These are phyloP conservation scores for Mesaphorura yosii DNA, from an alignment of 1,140 invertebrate genomes.

Conservation along the genomic window DNA sequence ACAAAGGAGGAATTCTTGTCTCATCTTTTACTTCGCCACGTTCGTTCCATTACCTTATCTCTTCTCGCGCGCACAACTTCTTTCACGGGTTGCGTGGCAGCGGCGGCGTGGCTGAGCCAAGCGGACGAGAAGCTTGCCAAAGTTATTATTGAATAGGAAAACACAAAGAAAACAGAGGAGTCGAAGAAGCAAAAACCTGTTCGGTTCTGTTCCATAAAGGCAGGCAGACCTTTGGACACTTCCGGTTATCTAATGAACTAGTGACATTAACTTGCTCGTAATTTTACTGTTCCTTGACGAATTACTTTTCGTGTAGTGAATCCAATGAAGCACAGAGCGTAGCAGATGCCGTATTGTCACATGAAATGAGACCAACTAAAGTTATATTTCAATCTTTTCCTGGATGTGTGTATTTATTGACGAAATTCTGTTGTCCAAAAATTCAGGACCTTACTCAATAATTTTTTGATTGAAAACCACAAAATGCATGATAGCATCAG, in stretches of 20 bases:
- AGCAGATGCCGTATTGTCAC: too few relatives aligned
- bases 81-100: too few relatives aligned
- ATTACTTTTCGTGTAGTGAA: too few relatives aligned
- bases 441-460: neutral
- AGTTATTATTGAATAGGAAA: too few relatives aligned
- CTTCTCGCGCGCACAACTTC: too few relatives aligned
- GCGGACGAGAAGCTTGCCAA: too few relatives aligned
- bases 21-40: neutral
- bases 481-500: too few relatives aligned
- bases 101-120: too few relatives aligned
- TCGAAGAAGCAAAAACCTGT: slow-evolving; percentile 1
- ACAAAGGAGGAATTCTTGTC: slow-evolving; percentile 8
- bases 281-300: slow-evolving; percentile 2
- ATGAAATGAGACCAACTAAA: neutral
- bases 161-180: neutral
- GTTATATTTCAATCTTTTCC: neutral
- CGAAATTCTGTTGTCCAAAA: slow-evolving; percentile 1
- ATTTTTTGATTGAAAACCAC: too few relatives aligned
- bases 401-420: neutral
- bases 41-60: too few relatives aligned
- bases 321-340: too few relatives aligned
- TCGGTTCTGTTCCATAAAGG: neutral
- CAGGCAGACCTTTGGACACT: slow-evolving; percentile 16
- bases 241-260: slow-evolving; percentile 33
- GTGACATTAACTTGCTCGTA: slow-evolving; percentile 26